Evolutionary conservation across 30 jellyfish, hydroid and myxozoan genomes (phyloP).

Genomic region (Pelagia noctiluca): DNA sequence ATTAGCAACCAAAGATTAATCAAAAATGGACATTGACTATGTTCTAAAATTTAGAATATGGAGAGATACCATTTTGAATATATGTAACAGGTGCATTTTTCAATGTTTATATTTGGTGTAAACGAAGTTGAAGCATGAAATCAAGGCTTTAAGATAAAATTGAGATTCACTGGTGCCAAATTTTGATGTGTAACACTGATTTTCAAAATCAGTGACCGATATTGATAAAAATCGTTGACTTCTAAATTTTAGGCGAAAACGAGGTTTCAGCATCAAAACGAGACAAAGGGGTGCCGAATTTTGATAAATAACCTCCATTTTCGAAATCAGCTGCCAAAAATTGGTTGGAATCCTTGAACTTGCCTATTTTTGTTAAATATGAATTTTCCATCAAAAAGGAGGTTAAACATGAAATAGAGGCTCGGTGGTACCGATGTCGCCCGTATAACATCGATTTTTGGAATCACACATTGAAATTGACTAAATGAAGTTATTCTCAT

Average conservation of each 20-base stretch:
- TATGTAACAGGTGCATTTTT: background rate
- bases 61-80: background rate
- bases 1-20: background rate
- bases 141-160: background rate
- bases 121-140: background rate
- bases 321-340: background rate
- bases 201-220: background rate
- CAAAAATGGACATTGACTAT: background rate
- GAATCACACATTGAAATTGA: constrained; percentile 62
- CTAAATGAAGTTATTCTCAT: constrained; percentile 10
- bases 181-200: background rate
- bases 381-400: constrained; percentile 18
- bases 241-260: background rate
- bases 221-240: background rate
- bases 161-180: background rate
- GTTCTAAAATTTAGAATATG: background rate
- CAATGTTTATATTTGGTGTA: background rate
- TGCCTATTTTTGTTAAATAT: background rate
- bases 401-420: constrained; percentile 40
- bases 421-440: constrained; percentile 31
- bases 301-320: background rate
- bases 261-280: background rate
- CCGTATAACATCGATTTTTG: constrained; percentile 64
- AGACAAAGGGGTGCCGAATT: background rate
- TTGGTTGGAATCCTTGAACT: background rate